Evolutionary conservation across 2,797 vertebrate genomes (phyloP).

Genomic region (Acridotheres tristis): DNA sequence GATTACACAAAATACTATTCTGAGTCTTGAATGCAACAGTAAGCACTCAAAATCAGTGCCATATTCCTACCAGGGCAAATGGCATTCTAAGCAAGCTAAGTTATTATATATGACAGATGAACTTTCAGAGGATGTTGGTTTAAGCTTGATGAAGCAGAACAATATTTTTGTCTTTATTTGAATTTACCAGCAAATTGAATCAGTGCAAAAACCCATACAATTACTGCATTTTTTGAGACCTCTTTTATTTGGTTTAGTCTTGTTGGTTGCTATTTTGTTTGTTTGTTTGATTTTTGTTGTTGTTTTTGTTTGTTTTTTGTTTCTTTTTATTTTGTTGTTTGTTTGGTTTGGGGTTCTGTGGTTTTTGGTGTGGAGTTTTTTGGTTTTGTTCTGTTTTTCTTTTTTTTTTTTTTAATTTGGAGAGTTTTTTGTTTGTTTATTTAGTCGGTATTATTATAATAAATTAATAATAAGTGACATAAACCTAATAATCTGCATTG

Average conservation of each 20-base stretch:
- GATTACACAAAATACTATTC: neutral
- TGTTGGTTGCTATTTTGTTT: neutral
- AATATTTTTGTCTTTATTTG: conserved; percentile 29
- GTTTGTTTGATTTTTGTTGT: neutral
- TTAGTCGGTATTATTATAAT: neutral
- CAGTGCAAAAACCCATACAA: neutral
- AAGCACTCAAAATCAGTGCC: neutral
- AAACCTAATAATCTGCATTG: neutral
- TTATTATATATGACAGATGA: conserved; percentile 37
- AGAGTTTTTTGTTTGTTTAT: neutral
- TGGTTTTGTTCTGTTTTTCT: no score
- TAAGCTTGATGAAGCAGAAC: conserved; percentile 56
- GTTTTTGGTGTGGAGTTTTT: neutral
- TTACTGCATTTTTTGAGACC: neutral
- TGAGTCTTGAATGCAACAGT: neutral
- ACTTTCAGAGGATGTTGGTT: conserved; percentile 23
- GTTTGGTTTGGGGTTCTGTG: neutral
- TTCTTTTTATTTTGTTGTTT: neutral
- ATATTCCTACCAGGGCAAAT: neutral
- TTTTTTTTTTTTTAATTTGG: neutral
- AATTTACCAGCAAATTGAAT: conserved; percentile 45
- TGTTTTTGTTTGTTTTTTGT: neutral
- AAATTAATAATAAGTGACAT: neutral
- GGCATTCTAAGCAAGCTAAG: neutral
- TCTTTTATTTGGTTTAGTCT: neutral